Evolutionary conservation across 1,140 invertebrate genomes (phyloP).

Genomic region (Papilio polytes): DNA sequence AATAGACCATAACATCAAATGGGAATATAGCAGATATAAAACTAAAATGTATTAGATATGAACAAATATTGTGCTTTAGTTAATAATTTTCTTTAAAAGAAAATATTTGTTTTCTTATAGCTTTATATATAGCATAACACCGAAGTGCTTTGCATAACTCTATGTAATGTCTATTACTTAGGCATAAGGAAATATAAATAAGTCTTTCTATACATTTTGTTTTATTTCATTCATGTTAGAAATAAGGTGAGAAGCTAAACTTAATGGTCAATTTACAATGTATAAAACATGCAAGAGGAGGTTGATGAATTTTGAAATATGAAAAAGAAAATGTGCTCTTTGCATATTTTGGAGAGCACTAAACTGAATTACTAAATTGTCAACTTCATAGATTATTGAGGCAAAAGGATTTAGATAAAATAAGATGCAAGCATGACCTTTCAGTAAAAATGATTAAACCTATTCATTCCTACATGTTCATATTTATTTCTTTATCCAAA

Average conservation of each 20-base stretch:
- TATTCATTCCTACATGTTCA: too few species aligned
- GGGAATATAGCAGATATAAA: neutral
- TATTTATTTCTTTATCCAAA: too few species aligned
- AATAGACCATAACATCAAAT: neutral
- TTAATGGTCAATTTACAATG: too few species aligned
- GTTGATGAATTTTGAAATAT: too few species aligned
- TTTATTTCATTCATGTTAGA: neutral
- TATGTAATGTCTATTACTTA: slow-evolving; percentile 30
- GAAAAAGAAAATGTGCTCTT: too few species aligned
- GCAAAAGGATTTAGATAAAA: neutral
- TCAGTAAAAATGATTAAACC: neutral
- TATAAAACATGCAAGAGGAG: too few species aligned
- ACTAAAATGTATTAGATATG: neutral
- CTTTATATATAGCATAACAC: neutral
- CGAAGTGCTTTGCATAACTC: slow-evolving; percentile 42
- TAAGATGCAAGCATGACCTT: neutral
- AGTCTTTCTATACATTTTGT: slow-evolving; percentile 6
- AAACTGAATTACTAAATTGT: too few species aligned
- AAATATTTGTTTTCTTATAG: neutral
- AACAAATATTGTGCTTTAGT: neutral
- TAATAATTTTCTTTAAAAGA: neutral
- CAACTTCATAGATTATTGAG: too few species aligned
- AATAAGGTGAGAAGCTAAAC: neutral
- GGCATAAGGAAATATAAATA: slow-evolving; percentile 26
- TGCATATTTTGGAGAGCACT: too few species aligned